phyloP scores from a whole-genome alignment of 2,888 invertebrate genomes.

The Anodontia alba region DNA sequence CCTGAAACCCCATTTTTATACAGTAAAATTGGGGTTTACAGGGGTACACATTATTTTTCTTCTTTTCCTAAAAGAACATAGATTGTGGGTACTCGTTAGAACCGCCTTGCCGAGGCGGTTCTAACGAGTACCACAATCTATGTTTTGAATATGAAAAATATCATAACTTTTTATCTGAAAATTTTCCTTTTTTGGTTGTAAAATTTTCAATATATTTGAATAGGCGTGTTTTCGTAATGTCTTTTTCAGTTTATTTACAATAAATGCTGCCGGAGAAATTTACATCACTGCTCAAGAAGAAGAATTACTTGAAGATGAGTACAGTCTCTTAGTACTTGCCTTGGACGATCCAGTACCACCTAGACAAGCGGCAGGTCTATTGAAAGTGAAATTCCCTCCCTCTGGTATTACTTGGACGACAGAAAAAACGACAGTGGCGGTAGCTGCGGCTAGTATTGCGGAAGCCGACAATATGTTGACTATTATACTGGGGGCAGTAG shows the following conservation, averaged over 20 bases:
- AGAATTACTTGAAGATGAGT: constrained; percentile 54
- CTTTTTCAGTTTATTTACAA: constrained; percentile 71
- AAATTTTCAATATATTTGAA: too few relatives aligned
- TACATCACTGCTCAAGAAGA: constrained; percentile 54
- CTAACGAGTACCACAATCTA: too few relatives aligned
- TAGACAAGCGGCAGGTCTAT: constrained; percentile 58
- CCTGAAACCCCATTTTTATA: too few relatives aligned
- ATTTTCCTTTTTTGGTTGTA: too few relatives aligned
- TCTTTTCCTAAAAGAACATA: too few relatives aligned
- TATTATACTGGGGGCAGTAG: constrained; percentile 61
- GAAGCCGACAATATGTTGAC: constrained; percentile 53
- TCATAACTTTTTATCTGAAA: too few relatives aligned
- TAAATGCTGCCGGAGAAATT: constrained; percentile 65
- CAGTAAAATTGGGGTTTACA: too few relatives aligned
- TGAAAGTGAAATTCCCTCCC: constrained; percentile 70
- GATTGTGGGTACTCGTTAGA: too few relatives aligned
- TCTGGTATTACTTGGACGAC: constrained; percentile 19
- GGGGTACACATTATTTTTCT: too few relatives aligned
- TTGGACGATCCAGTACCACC: constrained; percentile 68
- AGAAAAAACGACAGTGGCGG: background rate
- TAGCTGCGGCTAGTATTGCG: background rate
- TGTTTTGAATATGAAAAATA: too few relatives aligned
- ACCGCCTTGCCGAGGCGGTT: too few relatives aligned
- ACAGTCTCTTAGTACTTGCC: constrained; percentile 68
- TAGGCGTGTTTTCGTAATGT: too few relatives aligned